Evolutionary conservation across 1,140 invertebrate genomes (phyloP).

Genomic region (Muscidifurax raptorellus): DNA sequence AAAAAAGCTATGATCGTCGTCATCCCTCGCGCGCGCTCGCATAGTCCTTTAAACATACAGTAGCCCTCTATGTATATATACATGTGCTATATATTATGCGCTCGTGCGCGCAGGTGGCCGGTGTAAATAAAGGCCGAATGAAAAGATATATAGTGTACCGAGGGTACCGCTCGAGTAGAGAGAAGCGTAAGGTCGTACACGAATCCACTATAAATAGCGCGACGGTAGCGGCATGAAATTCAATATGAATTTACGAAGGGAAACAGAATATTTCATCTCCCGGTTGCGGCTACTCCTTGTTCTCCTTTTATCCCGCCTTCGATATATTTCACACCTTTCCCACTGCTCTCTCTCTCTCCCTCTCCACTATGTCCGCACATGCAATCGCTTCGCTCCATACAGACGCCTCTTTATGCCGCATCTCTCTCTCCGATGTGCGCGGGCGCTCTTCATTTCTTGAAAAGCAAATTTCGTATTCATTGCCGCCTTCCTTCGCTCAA

Average conservation of each 20-base stretch:
- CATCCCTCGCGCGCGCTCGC: neutral
- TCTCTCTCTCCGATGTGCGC: too few species aligned
- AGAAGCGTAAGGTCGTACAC: conserved; percentile 44
- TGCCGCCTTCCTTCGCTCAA: conserved; percentile 15
- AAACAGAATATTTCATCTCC: conserved; percentile 40
- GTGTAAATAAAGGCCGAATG: conserved; percentile 39
- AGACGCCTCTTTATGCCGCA: neutral
- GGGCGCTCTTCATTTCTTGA: conserved; percentile 27
- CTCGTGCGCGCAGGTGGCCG: neutral
- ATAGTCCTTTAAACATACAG: neutral
- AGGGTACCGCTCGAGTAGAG: neutral
- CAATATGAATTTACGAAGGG: conserved; percentile 50
- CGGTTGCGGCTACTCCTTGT: neutral
- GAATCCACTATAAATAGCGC: conserved; percentile 47
- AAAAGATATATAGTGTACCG: conserved; percentile 31
- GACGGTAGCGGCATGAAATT: conserved; percentile 24
- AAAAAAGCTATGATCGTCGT: neutral
- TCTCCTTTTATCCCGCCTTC: neutral
- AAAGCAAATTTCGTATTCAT: conserved; percentile 46
- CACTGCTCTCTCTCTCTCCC: too few species aligned
- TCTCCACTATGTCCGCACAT: neutral
- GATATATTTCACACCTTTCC: neutral
- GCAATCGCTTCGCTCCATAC: neutral
- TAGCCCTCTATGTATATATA: neutral
- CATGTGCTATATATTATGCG: too few species aligned